A percentile compares a stretch with the other conserved stretches of the same genome.
These are phyloP conservation scores for Poeciliopsis gracilis DNA, from an alignment of 2,797 vertebrate species.

Conservation along the genomic window DNA sequence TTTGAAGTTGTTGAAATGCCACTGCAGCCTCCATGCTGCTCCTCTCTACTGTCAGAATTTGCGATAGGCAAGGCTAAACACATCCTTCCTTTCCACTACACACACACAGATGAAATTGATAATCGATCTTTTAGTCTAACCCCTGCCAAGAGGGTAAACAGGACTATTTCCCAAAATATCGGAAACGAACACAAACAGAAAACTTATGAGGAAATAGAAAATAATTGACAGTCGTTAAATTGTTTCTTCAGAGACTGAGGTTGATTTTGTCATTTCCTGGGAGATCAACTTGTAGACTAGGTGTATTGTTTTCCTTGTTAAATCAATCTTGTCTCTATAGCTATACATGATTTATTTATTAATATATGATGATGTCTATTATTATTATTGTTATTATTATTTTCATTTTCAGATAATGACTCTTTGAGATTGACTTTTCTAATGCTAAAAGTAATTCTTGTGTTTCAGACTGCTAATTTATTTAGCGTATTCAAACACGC, in stretches of 20 bases:
- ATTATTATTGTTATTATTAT: neutral
- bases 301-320: neutral
- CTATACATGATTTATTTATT: neutral
- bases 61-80: constrained; percentile 45
- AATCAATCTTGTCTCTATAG: neutral
- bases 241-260: constrained; percentile 26
- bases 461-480: neutral
- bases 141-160: constrained; percentile 40
- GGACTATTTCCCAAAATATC: constrained; percentile 49
- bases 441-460: neutral
- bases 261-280: constrained; percentile 1
- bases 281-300: neutral
- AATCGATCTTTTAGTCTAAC: constrained; percentile 53
- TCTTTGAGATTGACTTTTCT: neutral
- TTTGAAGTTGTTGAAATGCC: constrained; percentile 20
- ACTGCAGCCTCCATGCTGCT: constrained; percentile 7
- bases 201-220: constrained; percentile 45
- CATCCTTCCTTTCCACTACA: constrained; percentile 54
- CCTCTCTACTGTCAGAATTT: constrained; percentile 16
- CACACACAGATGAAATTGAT: constrained; percentile 52
- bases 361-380: neutral
- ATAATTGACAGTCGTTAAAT: constrained; percentile 52
- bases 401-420: neutral
- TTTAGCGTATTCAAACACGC: neutral
- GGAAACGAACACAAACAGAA: constrained; percentile 26